Evolutionary conservation across 2,797 vertebrate species (phyloP).

Genomic region (Megaceryle alcyon): DNA sequence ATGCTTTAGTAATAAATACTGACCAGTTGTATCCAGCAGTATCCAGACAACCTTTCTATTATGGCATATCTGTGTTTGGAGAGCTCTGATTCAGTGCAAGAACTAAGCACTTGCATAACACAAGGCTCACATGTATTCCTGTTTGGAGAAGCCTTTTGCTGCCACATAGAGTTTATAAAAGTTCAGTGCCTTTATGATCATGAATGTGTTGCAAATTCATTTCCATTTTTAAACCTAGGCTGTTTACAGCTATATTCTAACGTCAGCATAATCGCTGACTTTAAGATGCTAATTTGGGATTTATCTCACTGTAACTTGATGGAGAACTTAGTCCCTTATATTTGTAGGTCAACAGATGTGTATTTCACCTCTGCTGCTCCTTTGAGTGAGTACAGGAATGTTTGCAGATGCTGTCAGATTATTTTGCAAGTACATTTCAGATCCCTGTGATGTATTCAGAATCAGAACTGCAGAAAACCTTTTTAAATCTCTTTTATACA

Average conservation of each 20-base stretch:
- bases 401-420: neutral
- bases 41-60: neutral
- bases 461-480: neutral
- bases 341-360: conserved; percentile 44
- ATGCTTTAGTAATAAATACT: neutral
- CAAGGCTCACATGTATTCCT: neutral
- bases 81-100: neutral
- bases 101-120: neutral
- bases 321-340: neutral
- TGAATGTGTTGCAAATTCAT: neutral
- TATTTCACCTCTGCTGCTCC: conserved; percentile 18
- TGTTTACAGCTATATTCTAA: neutral
- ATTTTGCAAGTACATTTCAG: neutral
- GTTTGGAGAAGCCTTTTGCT: neutral
- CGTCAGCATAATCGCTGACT: neutral
- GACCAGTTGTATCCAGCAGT: neutral
- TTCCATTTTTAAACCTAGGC: neutral
- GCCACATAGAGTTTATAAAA: neutral
- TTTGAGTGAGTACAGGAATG: neutral
- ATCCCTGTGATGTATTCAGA: neutral
- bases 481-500: neutral
- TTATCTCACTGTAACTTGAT: neutral
- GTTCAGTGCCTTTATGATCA: neutral
- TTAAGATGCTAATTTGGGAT: conserved; percentile 31
- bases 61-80: neutral